Evolutionary conservation across 2,797 vertebrate genomes (phyloP).

Genomic region (Peromyscus melanophrys): DNA sequence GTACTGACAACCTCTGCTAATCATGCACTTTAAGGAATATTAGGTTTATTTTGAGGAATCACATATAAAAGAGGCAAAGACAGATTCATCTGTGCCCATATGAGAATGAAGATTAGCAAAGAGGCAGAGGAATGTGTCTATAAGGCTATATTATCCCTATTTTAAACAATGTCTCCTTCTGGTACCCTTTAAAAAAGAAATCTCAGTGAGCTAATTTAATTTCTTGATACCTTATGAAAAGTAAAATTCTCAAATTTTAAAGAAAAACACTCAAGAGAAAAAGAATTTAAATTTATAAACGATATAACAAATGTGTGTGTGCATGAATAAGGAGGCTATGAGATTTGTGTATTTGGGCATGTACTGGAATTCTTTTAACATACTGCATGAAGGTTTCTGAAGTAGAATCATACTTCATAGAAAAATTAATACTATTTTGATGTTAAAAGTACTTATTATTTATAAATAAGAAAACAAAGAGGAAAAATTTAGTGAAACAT

Average conservation of each 20-base stretch:
- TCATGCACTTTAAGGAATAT: background rate
- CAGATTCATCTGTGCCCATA: background rate
- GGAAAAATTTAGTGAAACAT: background rate
- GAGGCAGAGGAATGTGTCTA: background rate
- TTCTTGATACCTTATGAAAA: background rate
- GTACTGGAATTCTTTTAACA: background rate
- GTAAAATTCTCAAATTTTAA: background rate
- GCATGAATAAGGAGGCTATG: background rate
- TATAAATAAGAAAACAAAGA: background rate
- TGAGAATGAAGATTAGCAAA: background rate
- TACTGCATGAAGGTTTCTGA: fast-evolving
- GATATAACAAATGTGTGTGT: background rate
- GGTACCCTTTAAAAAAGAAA: background rate
- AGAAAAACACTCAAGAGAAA: background rate
- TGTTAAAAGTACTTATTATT: background rate
- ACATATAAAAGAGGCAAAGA: background rate
- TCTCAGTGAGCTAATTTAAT: background rate
- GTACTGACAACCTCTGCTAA: background rate
- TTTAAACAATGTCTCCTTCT: background rate
- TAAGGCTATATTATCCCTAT: background rate
- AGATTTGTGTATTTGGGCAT: background rate
- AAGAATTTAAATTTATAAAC: background rate
- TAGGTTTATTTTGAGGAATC: background rate
- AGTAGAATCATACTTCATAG: background rate
- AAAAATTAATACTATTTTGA: background rate